Base-by-base conservation (phyloP, 2,797 vertebrate genomes). In the Leptatherina wallacei region DNA sequence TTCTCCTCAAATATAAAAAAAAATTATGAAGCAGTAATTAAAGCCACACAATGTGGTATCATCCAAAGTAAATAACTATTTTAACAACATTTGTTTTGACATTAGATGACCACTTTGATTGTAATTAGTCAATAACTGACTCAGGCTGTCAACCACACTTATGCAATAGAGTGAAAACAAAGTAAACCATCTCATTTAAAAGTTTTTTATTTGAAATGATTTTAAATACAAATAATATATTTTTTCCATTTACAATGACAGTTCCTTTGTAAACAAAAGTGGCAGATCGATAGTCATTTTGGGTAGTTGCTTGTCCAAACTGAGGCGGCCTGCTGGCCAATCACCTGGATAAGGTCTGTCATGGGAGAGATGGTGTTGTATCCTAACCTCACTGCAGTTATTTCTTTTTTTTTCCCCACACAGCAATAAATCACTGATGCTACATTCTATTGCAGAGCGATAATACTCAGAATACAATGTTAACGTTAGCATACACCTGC, bases 191-290 rank as follows among this genome's bases (percentile, higher is more conserved):
- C 55, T 93, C 81, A 84, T 94, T 95, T 93, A 93, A 95, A 93
- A 94, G 86, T 27, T 93, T 93, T 98, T 98, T 98, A 98, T 97
- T 98, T 96, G 95, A 95, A 97, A 94, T 95, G 95, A 95, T 87
- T 91, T 95, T 94, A 95, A 96, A 96, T 96, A 98, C 95, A 97
- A 97, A 96, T 95, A 96, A 94, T 96, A 94, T 96, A 94, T 27
- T 93, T 92, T 85, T 94, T 95, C 94, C 92, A 95, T 93, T 96
- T 96, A 94, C 95, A 96, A 95, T 95, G 95, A 95, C 92, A 96
- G 94, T 93, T 95, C 93, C 95, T 95, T 95, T 96, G 94, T 95
- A 95, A 96, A 95, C 95, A 95, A 96, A 95, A 94, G 94, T 94
- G 93, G 94, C 93, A 94, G 94, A 95, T 86, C 90, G 80, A 89